These are phyloP conservation scores for Lithodes maja DNA, from an alignment of 2,888 invertebrate genomes.

Conservation along the genomic window DNA sequence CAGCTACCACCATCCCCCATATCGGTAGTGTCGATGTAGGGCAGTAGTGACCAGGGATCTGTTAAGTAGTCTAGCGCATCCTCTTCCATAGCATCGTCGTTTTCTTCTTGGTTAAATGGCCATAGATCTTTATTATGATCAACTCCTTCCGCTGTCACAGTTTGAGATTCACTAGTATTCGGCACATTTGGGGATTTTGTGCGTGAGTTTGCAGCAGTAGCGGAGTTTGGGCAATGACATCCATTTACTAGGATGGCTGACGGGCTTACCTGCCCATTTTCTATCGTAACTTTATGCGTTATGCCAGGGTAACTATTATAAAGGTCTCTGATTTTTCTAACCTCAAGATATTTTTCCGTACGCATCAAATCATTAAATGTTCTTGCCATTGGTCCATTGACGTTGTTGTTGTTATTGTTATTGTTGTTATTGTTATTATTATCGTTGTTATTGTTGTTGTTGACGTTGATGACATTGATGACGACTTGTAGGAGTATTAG, in stretches of 20 bases:
- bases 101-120: background rate
- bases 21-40: background rate
- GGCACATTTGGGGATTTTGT: too few species aligned
- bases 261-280: background rate
- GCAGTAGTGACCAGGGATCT: background rate
- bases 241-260: background rate
- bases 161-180: too few species aligned
- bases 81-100: background rate
- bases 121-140: background rate
- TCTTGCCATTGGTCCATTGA: slow-evolving; percentile 16
- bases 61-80: background rate
- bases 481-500: slow-evolving; percentile 37
- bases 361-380: background rate
- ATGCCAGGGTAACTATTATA: background rate
- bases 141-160: background rate
- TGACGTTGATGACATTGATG: slow-evolving; percentile 36
- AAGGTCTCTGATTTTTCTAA: background rate
- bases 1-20: background rate
- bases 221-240: background rate
- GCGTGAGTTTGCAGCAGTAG: too few species aligned
- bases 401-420: slow-evolving; percentile 49
- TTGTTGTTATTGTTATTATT: slow-evolving; percentile 52
- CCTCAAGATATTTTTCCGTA: background rate
- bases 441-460: slow-evolving; percentile 51
- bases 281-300: background rate